phyloP scores from a whole-genome alignment of 2,888 invertebrate genomes.

The Mystacides longicornis region DNA sequence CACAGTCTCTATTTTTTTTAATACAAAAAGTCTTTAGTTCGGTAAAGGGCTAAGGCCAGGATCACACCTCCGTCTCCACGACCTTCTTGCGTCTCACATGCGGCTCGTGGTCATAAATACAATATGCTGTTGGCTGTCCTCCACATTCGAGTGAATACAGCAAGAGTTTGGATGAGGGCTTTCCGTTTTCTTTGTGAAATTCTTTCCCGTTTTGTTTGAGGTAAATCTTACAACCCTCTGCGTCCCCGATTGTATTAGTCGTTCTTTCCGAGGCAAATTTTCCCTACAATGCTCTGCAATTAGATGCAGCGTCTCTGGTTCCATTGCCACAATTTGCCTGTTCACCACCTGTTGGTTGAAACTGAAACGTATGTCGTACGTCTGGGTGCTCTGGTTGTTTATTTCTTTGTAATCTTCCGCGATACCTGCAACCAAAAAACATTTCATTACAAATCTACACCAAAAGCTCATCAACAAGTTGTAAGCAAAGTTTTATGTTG shows the following conservation, averaged over 20 bases:
- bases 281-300: conserved; percentile 17
- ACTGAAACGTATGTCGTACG: conserved; percentile 40
- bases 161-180: conserved; percentile 14
- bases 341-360: conserved; percentile 33
- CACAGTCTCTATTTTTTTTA: too few species aligned
- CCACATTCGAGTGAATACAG: conserved; percentile 13
- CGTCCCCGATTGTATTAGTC: conserved; percentile 11
- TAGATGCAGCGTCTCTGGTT: conserved; percentile 2
- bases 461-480: too few species aligned
- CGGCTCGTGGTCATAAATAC: conserved; percentile 13
- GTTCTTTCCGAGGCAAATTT: conserved; percentile 14
- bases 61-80: conserved; percentile 11
- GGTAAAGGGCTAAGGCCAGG: neutral
- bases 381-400: conserved; percentile 41
- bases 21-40: neutral
- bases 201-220: conserved; percentile 4
- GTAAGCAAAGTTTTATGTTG: too few species aligned
- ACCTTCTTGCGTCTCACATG: conserved; percentile 11
- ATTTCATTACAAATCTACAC: neutral
- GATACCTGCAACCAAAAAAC: conserved; percentile 35
- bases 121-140: conserved; percentile 4
- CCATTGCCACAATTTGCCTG: neutral
- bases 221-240: neutral
- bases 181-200: neutral
- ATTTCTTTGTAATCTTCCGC: conserved; percentile 42